A percentile compares a stretch with the other conserved stretches of the same genome.
Conservation (phyloP, 1,140 invertebrate genomes). For the Bombus confusus region DNA sequence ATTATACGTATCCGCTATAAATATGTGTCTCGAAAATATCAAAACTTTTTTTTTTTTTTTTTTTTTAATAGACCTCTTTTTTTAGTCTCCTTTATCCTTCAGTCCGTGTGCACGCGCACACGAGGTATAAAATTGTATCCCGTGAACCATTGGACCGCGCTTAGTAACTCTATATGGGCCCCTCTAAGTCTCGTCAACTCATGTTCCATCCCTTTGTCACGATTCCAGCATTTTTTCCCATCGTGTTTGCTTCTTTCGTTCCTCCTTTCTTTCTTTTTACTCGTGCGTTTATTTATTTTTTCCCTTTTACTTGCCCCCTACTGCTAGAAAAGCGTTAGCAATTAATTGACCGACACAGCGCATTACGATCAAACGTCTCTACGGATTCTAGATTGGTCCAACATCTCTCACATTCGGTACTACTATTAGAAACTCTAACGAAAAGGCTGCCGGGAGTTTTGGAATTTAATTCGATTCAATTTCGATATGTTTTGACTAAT, state of each 20-base stretch:
- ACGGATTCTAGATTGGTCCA: conserved; percentile 23
- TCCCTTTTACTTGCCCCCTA: too few relatives aligned
- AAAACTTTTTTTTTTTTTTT: conserved; percentile 62
- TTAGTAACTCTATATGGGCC: conserved; percentile 65
- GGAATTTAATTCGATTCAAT: background rate
- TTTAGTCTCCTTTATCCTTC: conserved; percentile 61
- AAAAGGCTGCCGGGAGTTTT: background rate
- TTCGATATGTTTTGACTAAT: conserved; percentile 40
- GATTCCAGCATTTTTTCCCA: background rate
- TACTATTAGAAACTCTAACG: background rate
- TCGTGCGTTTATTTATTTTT: background rate
- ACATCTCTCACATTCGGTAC: background rate
- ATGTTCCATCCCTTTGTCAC: background rate
- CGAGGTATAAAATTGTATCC: conserved; percentile 80
- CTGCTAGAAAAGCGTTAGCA: background rate
- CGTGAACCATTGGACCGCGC: conserved; percentile 80
- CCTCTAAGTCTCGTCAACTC: conserved; percentile 54
- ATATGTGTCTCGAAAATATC: conserved; percentile 77
- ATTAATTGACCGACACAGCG: background rate
- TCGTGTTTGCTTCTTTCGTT: background rate
- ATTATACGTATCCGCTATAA: conserved; percentile 72
- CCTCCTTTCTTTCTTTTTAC: background rate
- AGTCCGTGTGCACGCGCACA: conserved; percentile 55
- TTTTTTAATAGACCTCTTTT: conserved; percentile 59
- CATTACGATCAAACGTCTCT: background rate